Conservation (phyloP, 2,113 vertebrate species). For the Nematolebias whitei region DNA sequence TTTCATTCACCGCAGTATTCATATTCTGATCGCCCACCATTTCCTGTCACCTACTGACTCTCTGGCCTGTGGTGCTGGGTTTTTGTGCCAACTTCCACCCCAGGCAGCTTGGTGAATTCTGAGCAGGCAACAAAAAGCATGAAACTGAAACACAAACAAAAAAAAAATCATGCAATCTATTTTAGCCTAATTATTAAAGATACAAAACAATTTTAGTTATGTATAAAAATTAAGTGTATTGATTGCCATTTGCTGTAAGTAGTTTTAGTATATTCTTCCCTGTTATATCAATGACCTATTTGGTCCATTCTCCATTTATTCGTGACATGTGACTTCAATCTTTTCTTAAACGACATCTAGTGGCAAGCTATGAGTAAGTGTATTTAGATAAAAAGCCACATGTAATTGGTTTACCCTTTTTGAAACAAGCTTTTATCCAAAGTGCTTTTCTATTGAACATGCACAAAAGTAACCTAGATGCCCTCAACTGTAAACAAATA, state of each 20-base stretch:
- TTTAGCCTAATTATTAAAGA: conserved; percentile 15
- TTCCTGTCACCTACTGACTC: conserved; percentile 43
- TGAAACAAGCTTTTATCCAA: conserved; percentile 10
- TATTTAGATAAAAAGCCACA: background rate
- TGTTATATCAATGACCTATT: conserved; percentile 16
- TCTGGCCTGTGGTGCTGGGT: conserved; percentile 37
- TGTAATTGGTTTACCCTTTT: conserved; percentile 13
- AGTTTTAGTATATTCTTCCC: conserved; percentile 14
- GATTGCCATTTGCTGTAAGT: conserved; percentile 20
- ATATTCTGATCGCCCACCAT: conserved; percentile 33
- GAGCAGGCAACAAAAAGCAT: background rate
- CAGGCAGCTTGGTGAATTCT: conserved; percentile 32
- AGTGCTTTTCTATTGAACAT: conserved; percentile 6
- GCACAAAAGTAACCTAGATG: conserved; percentile 21
- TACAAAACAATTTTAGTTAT: conserved; percentile 7
- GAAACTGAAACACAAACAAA: conserved; percentile 3
- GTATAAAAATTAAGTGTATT: conserved; percentile 16
- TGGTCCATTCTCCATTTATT: conserved; percentile 19
- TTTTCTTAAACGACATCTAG: conserved; percentile 1
- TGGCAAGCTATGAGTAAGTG: background rate
- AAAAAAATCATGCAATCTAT: background rate
- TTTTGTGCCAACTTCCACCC: conserved; percentile 53
- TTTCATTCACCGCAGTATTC: conserved; percentile 26
- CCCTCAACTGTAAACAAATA: conserved; percentile 10
- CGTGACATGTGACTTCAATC: conserved; percentile 3